These are phyloP conservation scores for Helogale parvula DNA, from an alignment of 2,113 vertebrate genomes.

Conservation along the genomic window DNA sequence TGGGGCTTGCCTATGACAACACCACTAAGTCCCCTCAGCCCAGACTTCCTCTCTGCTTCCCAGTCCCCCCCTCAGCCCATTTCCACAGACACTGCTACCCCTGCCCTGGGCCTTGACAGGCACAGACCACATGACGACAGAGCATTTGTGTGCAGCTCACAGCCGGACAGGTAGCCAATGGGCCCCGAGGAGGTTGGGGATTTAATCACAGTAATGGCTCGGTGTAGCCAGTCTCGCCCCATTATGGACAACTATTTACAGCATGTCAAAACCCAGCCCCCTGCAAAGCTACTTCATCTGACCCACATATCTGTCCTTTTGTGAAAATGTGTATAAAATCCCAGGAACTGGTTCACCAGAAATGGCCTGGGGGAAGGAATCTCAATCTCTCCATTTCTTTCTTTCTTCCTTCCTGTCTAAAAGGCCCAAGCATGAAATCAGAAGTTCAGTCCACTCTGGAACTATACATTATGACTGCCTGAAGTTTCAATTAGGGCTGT, in stretches of 20 bases:
- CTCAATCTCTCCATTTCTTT: conserved; percentile 42
- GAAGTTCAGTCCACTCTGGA: background rate
- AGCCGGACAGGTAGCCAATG: background rate
- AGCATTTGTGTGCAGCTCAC: background rate
- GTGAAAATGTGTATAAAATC: conserved; percentile 73
- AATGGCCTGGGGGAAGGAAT: conserved; percentile 80
- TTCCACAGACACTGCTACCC: background rate
- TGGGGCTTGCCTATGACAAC: background rate
- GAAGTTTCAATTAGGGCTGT: conserved; percentile 36
- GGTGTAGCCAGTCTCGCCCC: background rate
- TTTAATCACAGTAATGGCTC: background rate
- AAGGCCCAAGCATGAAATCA: background rate
- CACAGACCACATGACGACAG: background rate
- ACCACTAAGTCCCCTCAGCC: background rate
- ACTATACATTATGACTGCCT: background rate
- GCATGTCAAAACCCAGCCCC: conserved; percentile 76
- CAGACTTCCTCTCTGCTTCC: background rate
- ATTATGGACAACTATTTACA: conserved; percentile 64
- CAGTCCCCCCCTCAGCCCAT: background rate
- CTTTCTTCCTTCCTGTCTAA: conserved; percentile 32
- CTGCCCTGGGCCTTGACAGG: background rate
- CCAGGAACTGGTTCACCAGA: conserved; percentile 76
- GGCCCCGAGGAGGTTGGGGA: background rate
- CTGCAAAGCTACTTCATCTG: conserved; percentile 72
- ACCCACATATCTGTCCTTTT: conserved; percentile 84